Conservation (phyloP, 2,113 vertebrate genomes). For the Puma concolor region DNA sequence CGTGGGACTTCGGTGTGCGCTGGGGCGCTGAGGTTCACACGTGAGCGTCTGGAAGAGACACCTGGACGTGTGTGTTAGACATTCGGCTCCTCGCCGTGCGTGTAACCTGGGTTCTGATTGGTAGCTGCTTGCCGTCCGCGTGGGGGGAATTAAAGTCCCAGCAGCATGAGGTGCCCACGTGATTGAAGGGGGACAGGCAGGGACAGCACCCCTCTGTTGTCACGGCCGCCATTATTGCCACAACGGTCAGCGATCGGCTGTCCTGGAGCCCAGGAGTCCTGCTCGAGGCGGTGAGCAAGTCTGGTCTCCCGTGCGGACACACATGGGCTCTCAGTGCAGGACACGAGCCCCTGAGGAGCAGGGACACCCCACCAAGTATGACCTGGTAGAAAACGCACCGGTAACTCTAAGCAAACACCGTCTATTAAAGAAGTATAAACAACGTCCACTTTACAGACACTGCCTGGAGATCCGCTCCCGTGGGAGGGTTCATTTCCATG, state of each 20-base stretch:
- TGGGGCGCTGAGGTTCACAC: background rate
- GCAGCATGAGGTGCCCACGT: rapidly evolving
- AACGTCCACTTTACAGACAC: rapidly evolving
- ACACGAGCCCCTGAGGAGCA: rapidly evolving
- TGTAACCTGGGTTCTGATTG: background rate
- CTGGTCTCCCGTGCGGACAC: rapidly evolving
- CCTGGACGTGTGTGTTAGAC: rapidly evolving
- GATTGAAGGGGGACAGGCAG: background rate
- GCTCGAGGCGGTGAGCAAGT: rapidly evolving
- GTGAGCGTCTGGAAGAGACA: background rate
- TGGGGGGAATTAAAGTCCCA: background rate
- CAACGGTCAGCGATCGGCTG: rapidly evolving
- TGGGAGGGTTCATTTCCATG: rapidly evolving
- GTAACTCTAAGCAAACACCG: background rate
- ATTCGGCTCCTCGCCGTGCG: rapidly evolving
- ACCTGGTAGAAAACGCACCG: rapidly evolving
- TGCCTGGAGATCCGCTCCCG: rapidly evolving
- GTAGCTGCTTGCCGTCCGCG: background rate
- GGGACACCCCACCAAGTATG: rapidly evolving
- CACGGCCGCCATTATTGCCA: rapidly evolving
- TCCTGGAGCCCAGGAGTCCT: background rate
- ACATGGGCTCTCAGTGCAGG: rapidly evolving
- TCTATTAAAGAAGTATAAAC: too few species aligned
- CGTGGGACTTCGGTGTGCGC: rapidly evolving
- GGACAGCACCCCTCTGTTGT: rapidly evolving